A percentile compares a stretch with the other conserved stretches of the same genome.
phyloP scores from a whole-genome alignment of 2,888 invertebrate species.

The Drosophila paranaensis region DNA sequence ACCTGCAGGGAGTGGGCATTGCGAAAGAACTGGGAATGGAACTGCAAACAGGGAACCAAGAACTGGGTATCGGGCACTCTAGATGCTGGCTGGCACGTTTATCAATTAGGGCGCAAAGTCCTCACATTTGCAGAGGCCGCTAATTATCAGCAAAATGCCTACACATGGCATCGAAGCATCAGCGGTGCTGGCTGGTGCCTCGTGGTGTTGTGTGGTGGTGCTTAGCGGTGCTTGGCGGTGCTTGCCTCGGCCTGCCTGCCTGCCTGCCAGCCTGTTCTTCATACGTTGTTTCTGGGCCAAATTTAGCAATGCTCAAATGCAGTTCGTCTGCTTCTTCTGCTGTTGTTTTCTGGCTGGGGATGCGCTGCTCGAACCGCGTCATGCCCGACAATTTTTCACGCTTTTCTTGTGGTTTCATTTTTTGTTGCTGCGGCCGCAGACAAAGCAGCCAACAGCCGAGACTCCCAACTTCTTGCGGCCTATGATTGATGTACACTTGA shows the following conservation, averaged over 20 bases:
- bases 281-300: slow-evolving; percentile 62
- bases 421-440: slow-evolving; percentile 32
- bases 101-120: slow-evolving; percentile 75
- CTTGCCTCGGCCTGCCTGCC: slow-evolving; percentile 6
- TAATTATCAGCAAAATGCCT: slow-evolving; percentile 78
- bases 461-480: slow-evolving; percentile 54
- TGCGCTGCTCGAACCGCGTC: slow-evolving; percentile 64
- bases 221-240: too few relatives aligned
- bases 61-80: slow-evolving; percentile 9
- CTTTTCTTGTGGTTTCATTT: slow-evolving; percentile 64
- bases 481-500: slow-evolving; percentile 82
- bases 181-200: slow-evolving; percentile 14
- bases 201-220: slow-evolving; percentile 13
- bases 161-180: slow-evolving; percentile 53
- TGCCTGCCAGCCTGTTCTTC: not conserved
- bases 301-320: slow-evolving; percentile 70
- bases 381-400: slow-evolving; percentile 79
- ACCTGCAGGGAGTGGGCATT: slow-evolving; percentile 7
- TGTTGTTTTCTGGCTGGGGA: slow-evolving; percentile 26
- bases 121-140: slow-evolving; percentile 49
- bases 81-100: slow-evolving; percentile 57
- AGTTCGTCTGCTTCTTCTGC: slow-evolving; percentile 36
- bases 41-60: slow-evolving; percentile 6
- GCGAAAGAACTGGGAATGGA: slow-evolving; percentile 22
- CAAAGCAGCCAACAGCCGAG: slow-evolving; percentile 45